Base-by-base conservation (phyloP, 1,140 invertebrate genomes). In the Danaus plexippus region DNA sequence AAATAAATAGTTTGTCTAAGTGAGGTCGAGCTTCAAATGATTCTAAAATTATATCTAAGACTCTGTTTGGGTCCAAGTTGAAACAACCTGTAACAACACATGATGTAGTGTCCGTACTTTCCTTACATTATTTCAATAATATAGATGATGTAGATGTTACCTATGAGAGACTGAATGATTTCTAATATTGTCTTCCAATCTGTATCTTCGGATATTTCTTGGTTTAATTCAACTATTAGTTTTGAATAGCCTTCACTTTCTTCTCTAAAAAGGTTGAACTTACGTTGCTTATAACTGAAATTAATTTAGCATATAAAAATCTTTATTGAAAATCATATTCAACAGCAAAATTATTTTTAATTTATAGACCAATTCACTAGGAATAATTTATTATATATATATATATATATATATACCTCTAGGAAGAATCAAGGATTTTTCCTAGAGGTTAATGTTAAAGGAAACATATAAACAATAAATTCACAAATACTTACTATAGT, bases 201-300 rank as follows among this genome's bases (percentile, higher is more conserved):
- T 74, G 88, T 83, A 73, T 88, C 89, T 77, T 92, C 92, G 44
- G 90, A 90, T 66, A 94, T 90, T 75, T 96, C 93, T 83, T 96
- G 96, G 90, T 95, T 97, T 55, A 99, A 88, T 89, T 99, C 98
- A n/a, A 96, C 94, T 43, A 99, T 94, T 7, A 99, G 89, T 87
- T 99, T 99, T 5, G 97, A 94, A 88, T 98, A 99, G 5, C 98
- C 98, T 91, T 99, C 98, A 88, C 94, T 98, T 88, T 99, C 98
- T 89, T 99, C 98, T 51, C 98, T 90, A 75, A 99, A 96, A 58
- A 99, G 89, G 89, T 99, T 99, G 83, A 99, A 99, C 75, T 99
- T 99, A 66, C 97, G 92, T 83, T 99, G 98, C 83, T 99, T 99
- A 82, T 99, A 99, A 85, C 97, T 99, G 86, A 63, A 92, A 92